Evolutionary conservation across 2,113 vertebrate species (phyloP).

Genomic region (Apodemus speciosus): DNA sequence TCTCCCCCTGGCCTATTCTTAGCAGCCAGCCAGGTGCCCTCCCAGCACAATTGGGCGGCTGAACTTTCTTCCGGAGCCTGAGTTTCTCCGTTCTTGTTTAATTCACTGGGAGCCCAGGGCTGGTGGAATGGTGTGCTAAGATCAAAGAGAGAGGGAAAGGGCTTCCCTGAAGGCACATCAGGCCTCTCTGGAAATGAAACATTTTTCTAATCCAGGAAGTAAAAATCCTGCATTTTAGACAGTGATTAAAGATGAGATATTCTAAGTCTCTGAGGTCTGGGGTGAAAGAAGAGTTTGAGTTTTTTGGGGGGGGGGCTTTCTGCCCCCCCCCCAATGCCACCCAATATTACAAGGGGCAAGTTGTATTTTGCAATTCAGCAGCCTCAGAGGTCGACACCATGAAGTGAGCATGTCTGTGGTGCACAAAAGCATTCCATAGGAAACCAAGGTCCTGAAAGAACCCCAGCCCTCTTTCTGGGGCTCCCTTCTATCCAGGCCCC

Average conservation of each 20-base stretch:
- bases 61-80: slow-evolving; percentile 9
- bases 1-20: not conserved
- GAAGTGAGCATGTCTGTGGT: not conserved
- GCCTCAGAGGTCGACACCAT: not conserved
- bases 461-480: not conserved
- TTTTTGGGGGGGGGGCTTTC: not conserved
- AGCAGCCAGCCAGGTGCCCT: not conserved
- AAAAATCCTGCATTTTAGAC: slow-evolving; percentile 56
- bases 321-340: not conserved
- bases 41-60: not conserved
- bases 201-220: slow-evolving; percentile 67
- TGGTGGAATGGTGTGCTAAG: slow-evolving; percentile 1
- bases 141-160: slow-evolving; percentile 66
- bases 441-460: not conserved
- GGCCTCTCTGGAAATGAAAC: slow-evolving; percentile 43
- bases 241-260: slow-evolving; percentile 56
- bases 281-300: not conserved
- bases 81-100: slow-evolving; percentile 64
- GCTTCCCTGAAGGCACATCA: slow-evolving; percentile 41
- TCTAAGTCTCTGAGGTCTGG: slow-evolving; percentile 20
- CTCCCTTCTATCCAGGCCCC: not conserved
- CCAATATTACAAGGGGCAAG: slow-evolving; percentile 1
- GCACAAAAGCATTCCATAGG: not conserved
- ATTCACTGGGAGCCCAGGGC: slow-evolving; percentile 60
- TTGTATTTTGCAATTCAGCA: slow-evolving; percentile 2